Conservation (phyloP, 2,888 invertebrate genomes). For the Norana najaformis region DNA sequence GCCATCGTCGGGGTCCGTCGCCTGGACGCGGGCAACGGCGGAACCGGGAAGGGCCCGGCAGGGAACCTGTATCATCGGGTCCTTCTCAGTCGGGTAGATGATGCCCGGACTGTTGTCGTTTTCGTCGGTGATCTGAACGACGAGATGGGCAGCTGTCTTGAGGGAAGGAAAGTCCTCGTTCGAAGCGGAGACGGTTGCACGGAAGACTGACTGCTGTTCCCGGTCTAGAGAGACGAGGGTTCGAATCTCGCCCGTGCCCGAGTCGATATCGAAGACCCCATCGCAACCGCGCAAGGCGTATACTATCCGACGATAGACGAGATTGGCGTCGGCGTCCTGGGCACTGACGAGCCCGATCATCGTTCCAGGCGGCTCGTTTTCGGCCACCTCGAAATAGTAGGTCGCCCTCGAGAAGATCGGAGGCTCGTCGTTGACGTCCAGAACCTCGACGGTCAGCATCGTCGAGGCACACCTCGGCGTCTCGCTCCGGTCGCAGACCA, state of each 20-base stretch:
- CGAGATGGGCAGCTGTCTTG: constrained; percentile 34
- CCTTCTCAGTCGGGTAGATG: constrained; percentile 31
- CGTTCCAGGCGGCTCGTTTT: constrained; percentile 39
- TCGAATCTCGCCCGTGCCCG: constrained; percentile 36
- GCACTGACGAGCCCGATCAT: constrained; percentile 40
- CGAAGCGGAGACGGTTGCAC: constrained; percentile 34
- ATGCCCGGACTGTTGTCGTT: constrained; percentile 43
- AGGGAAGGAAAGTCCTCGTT: constrained; percentile 29
- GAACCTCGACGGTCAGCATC: constrained; percentile 48
- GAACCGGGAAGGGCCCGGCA: constrained; percentile 27
- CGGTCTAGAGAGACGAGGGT: constrained; percentile 40
- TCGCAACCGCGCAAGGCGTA: constrained; percentile 34
- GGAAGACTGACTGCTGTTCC: constrained; percentile 36
- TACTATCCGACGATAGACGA: constrained; percentile 33
- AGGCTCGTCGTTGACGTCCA: constrained; percentile 48
- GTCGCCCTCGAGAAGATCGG: constrained; percentile 39
- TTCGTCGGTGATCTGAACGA: constrained; percentile 39
- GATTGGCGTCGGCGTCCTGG: constrained; percentile 38
- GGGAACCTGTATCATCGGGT: constrained; percentile 34
- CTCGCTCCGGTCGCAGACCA: constrained; percentile 52
- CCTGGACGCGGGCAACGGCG: constrained; percentile 22
- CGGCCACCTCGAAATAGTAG: constrained; percentile 39
- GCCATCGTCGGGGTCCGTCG: constrained; percentile 30
- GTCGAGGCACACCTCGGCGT: constrained; percentile 49
- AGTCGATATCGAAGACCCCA: constrained; percentile 37